Conservation (phyloP, 2,888 invertebrate species). For the Sinotaia quadrata region DNA sequence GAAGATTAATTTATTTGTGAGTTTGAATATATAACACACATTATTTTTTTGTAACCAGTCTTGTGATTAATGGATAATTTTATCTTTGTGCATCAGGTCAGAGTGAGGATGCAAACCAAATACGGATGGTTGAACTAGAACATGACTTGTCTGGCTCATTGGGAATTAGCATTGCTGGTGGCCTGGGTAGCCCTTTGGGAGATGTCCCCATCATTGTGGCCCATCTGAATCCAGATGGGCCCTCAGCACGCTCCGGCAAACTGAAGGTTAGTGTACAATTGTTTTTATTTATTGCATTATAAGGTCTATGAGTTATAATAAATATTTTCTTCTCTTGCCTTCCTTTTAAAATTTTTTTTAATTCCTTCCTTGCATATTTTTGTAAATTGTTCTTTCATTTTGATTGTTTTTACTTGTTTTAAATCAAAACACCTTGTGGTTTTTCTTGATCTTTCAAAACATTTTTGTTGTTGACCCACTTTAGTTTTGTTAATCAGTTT, state of each 20-base stretch:
- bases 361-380: neutral
- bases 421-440: too few species aligned
- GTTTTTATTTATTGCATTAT: neutral
- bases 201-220: constrained; percentile 68
- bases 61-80: neutral
- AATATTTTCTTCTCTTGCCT: neutral
- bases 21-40: too few species aligned
- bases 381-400: too few species aligned
- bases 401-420: too few species aligned
- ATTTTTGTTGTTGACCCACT: too few species aligned
- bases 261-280: constrained; percentile 53
- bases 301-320: neutral
- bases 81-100: constrained; percentile 41
- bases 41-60: neutral
- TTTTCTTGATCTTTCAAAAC: too few species aligned
- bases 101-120: constrained; percentile 55
- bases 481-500: too few species aligned
- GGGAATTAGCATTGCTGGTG: constrained; percentile 69
- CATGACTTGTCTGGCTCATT: constrained; percentile 65
- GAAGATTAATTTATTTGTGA: too few species aligned
- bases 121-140: constrained; percentile 61
- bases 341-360: neutral
- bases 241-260: constrained; percentile 62
- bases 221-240: constrained; percentile 62
- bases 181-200: constrained; percentile 65